A percentile compares a stretch with the other conserved stretches of the same genome.
These are phyloP conservation scores for Drosophila rhopaloa DNA, from an alignment of 1,140 invertebrate species.

Conservation along the genomic window DNA sequence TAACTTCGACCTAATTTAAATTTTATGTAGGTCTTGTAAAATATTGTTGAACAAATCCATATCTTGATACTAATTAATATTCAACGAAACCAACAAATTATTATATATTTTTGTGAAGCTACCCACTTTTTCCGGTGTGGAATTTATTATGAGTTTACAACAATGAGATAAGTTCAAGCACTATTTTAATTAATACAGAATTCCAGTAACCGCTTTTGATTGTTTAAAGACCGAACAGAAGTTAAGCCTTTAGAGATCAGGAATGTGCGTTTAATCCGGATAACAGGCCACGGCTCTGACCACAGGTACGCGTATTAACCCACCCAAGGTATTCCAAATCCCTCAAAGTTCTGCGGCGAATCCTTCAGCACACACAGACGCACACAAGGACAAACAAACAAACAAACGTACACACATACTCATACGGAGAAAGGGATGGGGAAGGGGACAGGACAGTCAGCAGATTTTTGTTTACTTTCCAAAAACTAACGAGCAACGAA, in stretches of 20 bases:
- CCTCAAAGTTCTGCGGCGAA: constrained; percentile 44
- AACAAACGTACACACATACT: background rate
- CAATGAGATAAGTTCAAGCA: background rate
- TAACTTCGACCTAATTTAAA: no score
- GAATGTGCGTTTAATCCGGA: constrained; percentile 22
- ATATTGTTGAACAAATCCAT: no score
- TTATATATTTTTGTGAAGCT: no score
- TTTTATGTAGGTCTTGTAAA: no score
- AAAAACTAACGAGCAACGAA: constrained; percentile 59
- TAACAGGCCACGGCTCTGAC: constrained; percentile 15
- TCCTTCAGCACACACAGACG: constrained; percentile 16
- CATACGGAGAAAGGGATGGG: background rate
- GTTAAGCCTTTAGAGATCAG: background rate
- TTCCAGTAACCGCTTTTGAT: constrained; percentile 8
- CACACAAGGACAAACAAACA: constrained; percentile 10
- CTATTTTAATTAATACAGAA: constrained; percentile 12
- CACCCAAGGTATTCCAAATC: constrained; percentile 37
- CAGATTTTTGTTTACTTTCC: constrained; percentile 55
- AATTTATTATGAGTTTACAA: background rate
- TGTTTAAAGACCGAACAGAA: constrained; percentile 5
- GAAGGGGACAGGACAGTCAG: constrained; percentile 29
- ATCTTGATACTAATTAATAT: no score
- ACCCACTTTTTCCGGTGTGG: background rate
- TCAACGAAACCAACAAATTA: no score
- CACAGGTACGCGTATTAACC: constrained; percentile 41